Evolutionary conservation across 2,888 invertebrate species (phyloP).

Genomic region (Ischnura elegans): DNA sequence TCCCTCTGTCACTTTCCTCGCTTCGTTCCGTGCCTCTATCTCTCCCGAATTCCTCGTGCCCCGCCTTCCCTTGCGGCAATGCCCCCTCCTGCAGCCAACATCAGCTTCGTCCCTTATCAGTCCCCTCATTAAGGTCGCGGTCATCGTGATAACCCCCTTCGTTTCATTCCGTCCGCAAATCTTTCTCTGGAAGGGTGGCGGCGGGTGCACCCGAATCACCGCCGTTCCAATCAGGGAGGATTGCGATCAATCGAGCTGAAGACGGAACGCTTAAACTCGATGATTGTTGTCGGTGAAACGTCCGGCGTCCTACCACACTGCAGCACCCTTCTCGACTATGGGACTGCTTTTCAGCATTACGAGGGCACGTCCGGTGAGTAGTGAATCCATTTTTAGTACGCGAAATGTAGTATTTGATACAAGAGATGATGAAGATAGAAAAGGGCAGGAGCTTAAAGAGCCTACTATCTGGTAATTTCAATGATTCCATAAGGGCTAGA

Average conservation of each 20-base stretch:
- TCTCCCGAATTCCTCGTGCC: neutral
- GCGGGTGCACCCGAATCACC: too few species aligned
- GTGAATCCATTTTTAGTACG: too few species aligned
- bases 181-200: neutral
- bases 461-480: too few species aligned
- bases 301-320: neutral
- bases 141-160: conserved; percentile 9
- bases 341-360: neutral
- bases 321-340: too few species aligned
- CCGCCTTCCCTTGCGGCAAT: neutral
- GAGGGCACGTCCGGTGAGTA: too few species aligned
- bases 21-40: neutral
- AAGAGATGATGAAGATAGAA: too few species aligned
- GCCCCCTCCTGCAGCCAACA: neutral
- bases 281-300: neutral
- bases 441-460: too few species aligned
- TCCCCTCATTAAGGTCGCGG: neutral
- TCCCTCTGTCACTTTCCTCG: neutral
- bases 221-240: conserved; percentile 3
- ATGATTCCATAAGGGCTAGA: too few species aligned
- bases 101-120: neutral
- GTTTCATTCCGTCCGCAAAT: neutral
- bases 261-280: neutral
- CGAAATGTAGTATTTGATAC: too few species aligned
- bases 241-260: neutral